phyloP scores from a whole-genome alignment of 1,140 invertebrate genomes.

The Akabosia matsudoensis region DNA sequence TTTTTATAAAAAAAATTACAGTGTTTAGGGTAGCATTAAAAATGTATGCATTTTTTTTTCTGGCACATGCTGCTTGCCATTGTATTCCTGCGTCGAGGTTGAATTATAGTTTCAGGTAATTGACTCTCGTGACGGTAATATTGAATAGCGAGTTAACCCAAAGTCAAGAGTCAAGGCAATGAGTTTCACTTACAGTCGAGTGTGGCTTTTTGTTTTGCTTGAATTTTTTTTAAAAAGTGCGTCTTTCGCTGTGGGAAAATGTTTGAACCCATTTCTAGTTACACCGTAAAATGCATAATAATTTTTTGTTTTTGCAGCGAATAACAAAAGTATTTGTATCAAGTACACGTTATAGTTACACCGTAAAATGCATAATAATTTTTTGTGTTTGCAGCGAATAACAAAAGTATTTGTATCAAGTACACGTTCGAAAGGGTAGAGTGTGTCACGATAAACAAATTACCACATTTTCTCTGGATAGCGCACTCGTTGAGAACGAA shows the following conservation, averaged over 20 bases:
- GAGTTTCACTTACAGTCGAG: neutral
- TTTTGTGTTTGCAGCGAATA: neutral
- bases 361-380: neutral
- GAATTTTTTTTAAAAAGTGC: too few species aligned
- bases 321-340: too few species aligned
- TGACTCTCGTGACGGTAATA: neutral
- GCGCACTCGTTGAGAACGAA: too few species aligned
- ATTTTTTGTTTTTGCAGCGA: neutral
- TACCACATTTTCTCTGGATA: too few species aligned
- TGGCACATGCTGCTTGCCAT: neutral
- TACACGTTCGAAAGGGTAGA: too few species aligned
- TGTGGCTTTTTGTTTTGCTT: neutral
- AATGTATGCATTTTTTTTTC: neutral
- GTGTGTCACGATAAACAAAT: too few species aligned
- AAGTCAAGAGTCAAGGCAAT: neutral
- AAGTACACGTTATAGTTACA: neutral
- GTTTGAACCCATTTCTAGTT: constrained; percentile 10
- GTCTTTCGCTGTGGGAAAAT: constrained; percentile 1
- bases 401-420: too few species aligned
- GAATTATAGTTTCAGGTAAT: too few species aligned
- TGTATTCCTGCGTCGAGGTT: too few species aligned
- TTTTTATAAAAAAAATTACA: neutral
- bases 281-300: neutral
- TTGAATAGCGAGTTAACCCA: neutral
- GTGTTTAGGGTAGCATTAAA: neutral